A percentile compares a stretch with the other conserved stretches of the same genome.
Conservation (phyloP, 2,888 invertebrate species). For the Harpagoxenus sublaevis region DNA sequence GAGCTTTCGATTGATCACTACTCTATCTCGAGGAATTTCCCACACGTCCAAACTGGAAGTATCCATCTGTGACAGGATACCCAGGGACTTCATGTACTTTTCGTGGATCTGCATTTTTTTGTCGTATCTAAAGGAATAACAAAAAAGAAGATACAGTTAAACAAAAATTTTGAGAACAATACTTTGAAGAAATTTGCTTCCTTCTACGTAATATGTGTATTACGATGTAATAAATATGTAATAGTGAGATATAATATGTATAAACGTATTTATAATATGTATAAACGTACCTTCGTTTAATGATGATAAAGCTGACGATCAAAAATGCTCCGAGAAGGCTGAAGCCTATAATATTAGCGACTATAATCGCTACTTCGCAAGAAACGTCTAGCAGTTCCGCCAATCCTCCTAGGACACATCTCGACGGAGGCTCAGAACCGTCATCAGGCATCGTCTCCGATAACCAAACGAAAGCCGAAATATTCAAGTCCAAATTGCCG, state of each 20-base stretch:
- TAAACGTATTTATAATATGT: background rate
- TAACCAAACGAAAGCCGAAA: constrained; percentile 89
- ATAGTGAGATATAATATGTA: background rate
- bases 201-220: background rate
- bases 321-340: constrained; percentile 88
- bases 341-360: constrained; percentile 89
- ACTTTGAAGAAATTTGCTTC: constrained; percentile 12
- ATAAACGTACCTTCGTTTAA: constrained; percentile 88
- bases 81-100: constrained; percentile 91
- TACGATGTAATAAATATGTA: background rate
- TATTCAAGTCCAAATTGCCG: constrained; percentile 87
- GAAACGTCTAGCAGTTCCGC: constrained; percentile 90
- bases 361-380: constrained; percentile 92
- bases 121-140: constrained; percentile 87
- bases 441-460: constrained; percentile 89
- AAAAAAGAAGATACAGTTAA: constrained; percentile 15
- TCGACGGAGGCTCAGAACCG: constrained; percentile 88
- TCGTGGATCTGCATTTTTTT: constrained; percentile 89
- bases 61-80: constrained; percentile 87
- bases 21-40: constrained; percentile 94
- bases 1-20: constrained; percentile 94
- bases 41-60: constrained; percentile 91
- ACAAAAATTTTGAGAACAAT: background rate
- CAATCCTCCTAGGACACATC: constrained; percentile 90
- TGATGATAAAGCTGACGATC: constrained; percentile 88